Evolutionary conservation across 2,113 vertebrate species (phyloP).

Genomic region (Neogobius melanostomus): DNA sequence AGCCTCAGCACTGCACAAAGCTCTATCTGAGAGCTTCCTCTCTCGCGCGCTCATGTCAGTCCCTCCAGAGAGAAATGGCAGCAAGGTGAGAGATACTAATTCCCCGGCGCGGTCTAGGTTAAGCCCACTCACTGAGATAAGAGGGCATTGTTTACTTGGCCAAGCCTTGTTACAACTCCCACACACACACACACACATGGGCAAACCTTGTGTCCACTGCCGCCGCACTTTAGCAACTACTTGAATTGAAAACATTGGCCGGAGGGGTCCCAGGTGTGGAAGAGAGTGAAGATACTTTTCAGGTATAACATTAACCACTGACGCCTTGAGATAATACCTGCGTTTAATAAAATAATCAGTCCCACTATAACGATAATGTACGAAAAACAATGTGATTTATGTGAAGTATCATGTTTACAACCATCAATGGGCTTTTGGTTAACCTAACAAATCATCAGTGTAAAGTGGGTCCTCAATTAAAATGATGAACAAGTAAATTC

Average conservation of each 20-base stretch:
- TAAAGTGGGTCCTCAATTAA: no score
- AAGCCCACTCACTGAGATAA: constrained; percentile 55
- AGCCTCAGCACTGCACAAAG: neutral
- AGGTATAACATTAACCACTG: constrained; percentile 6
- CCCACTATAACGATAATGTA: no score
- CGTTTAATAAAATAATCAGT: no score
- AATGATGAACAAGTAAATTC: no score
- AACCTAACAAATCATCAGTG: no score
- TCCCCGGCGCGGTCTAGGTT: constrained; percentile 44
- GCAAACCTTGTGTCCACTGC: constrained; percentile 20
- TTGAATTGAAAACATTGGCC: constrained; percentile 12
- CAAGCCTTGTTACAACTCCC: constrained; percentile 45
- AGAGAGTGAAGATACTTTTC: neutral
- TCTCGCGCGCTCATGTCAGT: constrained; percentile 33
- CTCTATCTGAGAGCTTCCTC: constrained; percentile 3
- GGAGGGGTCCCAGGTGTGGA: neutral
- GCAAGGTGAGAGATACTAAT: constrained; percentile 47
- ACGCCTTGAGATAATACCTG: neutral
- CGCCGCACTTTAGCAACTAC: constrained; percentile 39
- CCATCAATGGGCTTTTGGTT: no score
- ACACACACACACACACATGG: constrained; percentile 49
- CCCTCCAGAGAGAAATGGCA: constrained; percentile 20
- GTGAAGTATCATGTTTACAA: no score
- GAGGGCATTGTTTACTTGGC: constrained; percentile 61
- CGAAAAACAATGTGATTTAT: no score